phyloP scores from a whole-genome alignment of 1,140 invertebrate genomes.

The Melipona quadrifasciata region DNA sequence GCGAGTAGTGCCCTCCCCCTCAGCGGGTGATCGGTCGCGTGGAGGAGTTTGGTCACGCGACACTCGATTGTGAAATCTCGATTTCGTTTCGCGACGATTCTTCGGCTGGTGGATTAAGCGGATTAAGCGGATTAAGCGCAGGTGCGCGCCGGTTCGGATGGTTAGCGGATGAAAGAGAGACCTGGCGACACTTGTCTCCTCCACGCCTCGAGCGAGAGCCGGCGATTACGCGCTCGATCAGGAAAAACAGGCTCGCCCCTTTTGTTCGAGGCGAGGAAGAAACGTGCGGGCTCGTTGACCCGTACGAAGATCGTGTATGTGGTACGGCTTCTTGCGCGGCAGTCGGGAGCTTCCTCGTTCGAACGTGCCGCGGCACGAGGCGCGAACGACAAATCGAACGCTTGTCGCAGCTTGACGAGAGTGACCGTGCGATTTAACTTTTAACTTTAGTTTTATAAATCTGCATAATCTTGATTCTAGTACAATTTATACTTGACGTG shows the following conservation, averaged over 20 bases:
- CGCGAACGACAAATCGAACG: neutral
- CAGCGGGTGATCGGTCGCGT: neutral
- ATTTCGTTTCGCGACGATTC: conserved; percentile 40
- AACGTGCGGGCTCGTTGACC: conserved; percentile 30
- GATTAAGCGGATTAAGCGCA: conserved; percentile 60
- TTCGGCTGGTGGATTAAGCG: conserved; percentile 57
- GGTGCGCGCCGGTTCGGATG: conserved; percentile 48
- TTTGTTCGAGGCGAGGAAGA: conserved; percentile 14
- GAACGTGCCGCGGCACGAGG: neutral
- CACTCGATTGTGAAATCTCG: conserved; percentile 32
- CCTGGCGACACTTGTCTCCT: conserved; percentile 33
- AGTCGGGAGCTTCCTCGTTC: neutral
- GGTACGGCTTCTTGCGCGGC: conserved; percentile 28
- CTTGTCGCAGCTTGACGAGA: neutral
- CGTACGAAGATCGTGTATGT: conserved; percentile 10
- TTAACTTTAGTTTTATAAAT: too few species aligned
- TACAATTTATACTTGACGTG: too few species aligned
- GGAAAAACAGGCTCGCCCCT: conserved; percentile 24
- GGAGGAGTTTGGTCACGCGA: neutral
- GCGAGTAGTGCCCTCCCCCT: too few species aligned
- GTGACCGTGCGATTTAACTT: neutral
- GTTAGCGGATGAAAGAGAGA: neutral
- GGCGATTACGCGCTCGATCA: conserved; percentile 26
- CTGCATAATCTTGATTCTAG: too few species aligned
- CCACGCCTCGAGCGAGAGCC: neutral